phyloP scores from a whole-genome alignment of 2,797 vertebrate genomes.

The Gambelia wislizenii region DNA sequence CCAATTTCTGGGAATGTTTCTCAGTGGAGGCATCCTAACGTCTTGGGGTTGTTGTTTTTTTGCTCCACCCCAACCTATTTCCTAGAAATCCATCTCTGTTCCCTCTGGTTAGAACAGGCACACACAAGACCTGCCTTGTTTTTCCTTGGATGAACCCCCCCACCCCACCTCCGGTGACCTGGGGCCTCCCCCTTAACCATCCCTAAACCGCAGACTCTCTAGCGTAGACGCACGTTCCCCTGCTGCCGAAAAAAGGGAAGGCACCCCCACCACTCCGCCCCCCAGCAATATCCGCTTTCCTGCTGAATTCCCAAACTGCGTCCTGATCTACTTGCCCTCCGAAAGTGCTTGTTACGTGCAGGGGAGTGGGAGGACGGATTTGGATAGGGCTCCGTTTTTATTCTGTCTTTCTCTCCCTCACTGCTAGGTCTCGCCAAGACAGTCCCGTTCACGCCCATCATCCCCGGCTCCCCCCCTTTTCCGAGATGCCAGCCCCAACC shows the following conservation, averaged over 20 bases:
- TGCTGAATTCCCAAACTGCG: too few relatives aligned
- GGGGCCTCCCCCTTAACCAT: background rate
- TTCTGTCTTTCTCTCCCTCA: background rate
- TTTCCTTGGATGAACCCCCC: too few relatives aligned
- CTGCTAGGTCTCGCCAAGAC: conserved; percentile 50
- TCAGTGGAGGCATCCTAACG: too few relatives aligned
- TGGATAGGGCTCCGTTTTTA: background rate
- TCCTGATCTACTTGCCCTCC: too few relatives aligned
- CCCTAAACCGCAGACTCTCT: too few relatives aligned
- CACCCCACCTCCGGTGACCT: background rate
- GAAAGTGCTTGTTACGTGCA: too few relatives aligned
- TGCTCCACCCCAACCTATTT: background rate
- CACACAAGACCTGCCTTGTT: background rate
- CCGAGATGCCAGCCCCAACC: conserved; percentile 69
- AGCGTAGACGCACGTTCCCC: too few relatives aligned
- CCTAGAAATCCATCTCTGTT: background rate
- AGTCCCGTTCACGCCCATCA: conserved; percentile 79
- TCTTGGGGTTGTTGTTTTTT: too few relatives aligned
- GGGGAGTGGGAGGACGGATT: background rate
- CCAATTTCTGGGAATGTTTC: too few relatives aligned
- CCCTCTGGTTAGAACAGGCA: background rate
- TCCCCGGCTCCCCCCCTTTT: conserved; percentile 74
- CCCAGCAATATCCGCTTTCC: too few relatives aligned
- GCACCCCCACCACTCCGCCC: too few relatives aligned
- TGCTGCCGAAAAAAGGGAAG: too few relatives aligned